Conservation (phyloP, 2,888 invertebrate species). For the Saturnia pavonia region DNA sequence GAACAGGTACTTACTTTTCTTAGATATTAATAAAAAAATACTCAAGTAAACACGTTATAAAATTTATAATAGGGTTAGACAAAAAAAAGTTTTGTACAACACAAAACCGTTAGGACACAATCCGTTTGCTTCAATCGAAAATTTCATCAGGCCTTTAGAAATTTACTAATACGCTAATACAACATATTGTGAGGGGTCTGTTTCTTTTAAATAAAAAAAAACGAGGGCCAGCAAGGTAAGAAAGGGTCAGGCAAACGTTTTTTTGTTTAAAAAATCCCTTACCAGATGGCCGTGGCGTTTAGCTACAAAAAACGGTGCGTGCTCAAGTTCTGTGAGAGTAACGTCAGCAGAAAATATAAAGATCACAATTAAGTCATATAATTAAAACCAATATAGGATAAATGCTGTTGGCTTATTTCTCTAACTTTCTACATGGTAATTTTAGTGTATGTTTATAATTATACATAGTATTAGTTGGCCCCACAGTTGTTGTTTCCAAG, state of each 20-base stretch:
- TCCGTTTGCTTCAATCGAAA: conserved; percentile 80
- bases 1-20: conserved; percentile 15
- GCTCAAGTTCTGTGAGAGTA: conserved; percentile 69
- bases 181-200: conserved; percentile 77
- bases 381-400: neutral
- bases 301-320: conserved; percentile 78
- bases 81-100: conserved; percentile 52
- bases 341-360: conserved; percentile 41
- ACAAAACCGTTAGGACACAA: conserved; percentile 74
- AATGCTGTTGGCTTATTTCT: neutral
- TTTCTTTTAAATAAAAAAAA: conserved; percentile 58
- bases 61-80: conserved; percentile 48
- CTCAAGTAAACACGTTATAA: conserved; percentile 45
- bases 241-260: conserved; percentile 79
- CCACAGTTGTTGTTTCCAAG: no score
- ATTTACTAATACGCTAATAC: conserved; percentile 80
- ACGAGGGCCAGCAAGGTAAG: conserved; percentile 76
- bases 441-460: no score
- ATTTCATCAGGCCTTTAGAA: conserved; percentile 77
- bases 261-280: conserved; percentile 71
- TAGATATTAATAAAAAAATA: conserved; percentile 29
- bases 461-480: no score
- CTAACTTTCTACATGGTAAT: neutral
- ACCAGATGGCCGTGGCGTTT: conserved; percentile 79
- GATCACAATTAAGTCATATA: neutral